These are phyloP conservation scores for Mus minutoides DNA, from an alignment of 2,797 vertebrate species.

Conservation along the genomic window DNA sequence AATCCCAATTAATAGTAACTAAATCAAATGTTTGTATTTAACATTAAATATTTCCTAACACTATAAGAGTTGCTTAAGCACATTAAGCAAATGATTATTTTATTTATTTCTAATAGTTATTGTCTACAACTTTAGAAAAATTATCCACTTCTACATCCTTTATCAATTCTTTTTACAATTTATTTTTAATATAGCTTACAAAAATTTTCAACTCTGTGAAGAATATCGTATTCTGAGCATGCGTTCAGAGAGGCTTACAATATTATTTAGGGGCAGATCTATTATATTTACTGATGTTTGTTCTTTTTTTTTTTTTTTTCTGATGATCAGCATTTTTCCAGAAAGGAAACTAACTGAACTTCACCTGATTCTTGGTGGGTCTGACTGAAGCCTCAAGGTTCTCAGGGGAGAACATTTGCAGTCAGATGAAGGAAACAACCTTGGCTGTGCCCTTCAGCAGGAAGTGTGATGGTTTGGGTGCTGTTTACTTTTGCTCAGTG, in stretches of 20 bases:
- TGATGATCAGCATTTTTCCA: background rate
- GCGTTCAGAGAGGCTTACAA: background rate
- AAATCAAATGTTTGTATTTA: slow-evolving; percentile 28
- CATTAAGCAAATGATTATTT: background rate
- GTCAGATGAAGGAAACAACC: slow-evolving; percentile 59
- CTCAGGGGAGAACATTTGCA: slow-evolving; percentile 19
- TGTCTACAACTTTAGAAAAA: background rate
- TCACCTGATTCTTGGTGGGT: slow-evolving; percentile 43
- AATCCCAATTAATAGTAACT: slow-evolving; percentile 34
- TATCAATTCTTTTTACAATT: background rate
- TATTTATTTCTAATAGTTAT: background rate
- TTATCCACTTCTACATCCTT: background rate
- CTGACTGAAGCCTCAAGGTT: slow-evolving; percentile 58
- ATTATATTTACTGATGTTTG: background rate
- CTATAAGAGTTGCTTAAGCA: background rate
- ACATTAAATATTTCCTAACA: slow-evolving; percentile 29
- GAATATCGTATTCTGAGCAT: background rate
- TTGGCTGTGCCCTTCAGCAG: slow-evolving; percentile 7
- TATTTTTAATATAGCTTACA: background rate
- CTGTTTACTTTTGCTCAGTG: slow-evolving; percentile 57
- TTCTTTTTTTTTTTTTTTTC: slow-evolving; percentile 26
- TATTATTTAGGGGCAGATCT: background rate
- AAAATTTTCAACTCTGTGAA: background rate
- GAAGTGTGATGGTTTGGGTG: slow-evolving; percentile 26
- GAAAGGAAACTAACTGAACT: slow-evolving; percentile 58